Conservation (phyloP, 2,113 vertebrate genomes). For the Noctilio leporinus region DNA sequence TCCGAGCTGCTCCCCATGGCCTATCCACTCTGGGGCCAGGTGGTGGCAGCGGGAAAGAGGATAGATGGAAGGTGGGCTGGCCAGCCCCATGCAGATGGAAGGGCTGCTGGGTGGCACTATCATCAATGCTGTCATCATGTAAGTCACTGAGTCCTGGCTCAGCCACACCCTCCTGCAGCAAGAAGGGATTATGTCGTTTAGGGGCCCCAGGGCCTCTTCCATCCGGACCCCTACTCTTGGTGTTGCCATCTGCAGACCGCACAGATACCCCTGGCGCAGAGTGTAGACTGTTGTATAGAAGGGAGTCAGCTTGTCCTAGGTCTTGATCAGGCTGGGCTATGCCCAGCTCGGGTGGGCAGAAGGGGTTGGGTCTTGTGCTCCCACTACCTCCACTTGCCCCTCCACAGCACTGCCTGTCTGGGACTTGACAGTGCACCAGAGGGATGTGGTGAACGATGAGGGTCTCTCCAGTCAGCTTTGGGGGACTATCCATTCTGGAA, state of each 20-base stretch:
- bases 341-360: constrained; percentile 88
- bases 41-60: constrained; percentile 81
- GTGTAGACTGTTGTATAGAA: constrained; percentile 90
- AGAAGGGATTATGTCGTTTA: constrained; percentile 90
- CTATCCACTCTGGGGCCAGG: constrained; percentile 73
- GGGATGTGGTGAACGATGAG: constrained; percentile 98
- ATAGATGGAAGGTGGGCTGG: constrained; percentile 81
- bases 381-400: constrained; percentile 61
- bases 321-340: constrained; percentile 87
- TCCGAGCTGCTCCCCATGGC: constrained; percentile 74
- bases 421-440: constrained; percentile 96
- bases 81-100: constrained; percentile 89
- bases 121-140: constrained; percentile 66
- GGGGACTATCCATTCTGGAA: constrained; percentile 90
- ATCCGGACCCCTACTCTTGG: constrained; percentile 70
- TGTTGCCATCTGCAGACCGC: constrained; percentile 51
- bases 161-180: constrained; percentile 80
- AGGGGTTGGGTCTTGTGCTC: constrained; percentile 85
- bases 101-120: constrained; percentile 76
- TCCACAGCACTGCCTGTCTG: constrained; percentile 83
- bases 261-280: constrained; percentile 79
- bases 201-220: constrained; percentile 68
- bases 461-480: constrained; percentile 93
- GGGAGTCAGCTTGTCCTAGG: constrained; percentile 87
- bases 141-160: constrained; percentile 73